Evolutionary conservation across 2,797 vertebrate genomes (phyloP), one percentile per base, ranked within the genome.

Genomic region (Enoplosus armatus): DNA sequence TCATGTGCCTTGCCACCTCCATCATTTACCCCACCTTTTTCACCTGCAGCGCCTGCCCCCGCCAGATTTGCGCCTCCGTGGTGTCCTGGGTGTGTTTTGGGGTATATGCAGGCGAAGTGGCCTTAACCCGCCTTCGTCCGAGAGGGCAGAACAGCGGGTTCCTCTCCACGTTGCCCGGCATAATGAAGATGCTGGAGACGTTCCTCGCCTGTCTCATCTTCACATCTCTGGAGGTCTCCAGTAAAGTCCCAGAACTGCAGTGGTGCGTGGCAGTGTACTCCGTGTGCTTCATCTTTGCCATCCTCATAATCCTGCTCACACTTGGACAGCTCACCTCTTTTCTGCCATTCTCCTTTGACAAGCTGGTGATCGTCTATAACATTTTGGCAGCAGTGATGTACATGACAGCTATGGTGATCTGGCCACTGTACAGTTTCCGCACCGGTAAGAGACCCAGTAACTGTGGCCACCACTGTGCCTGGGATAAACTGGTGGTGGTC

Each of bases 241-340:
- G n/a, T n/a, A 26, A 3, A 1, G 14, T 3, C 0, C 6, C 92
- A 0, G 94, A 58, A 5, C 75, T 95, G 41, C 91, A 93, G 84
- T 97, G 97, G 97, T 97, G 97, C 0, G 90, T 97, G 73, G 95
- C 96, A 0, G 96, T 96, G 50, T 98, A 96, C 77, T 94, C 94
- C 37, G 56, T 98, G 84, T 97, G 97, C 92, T 97, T 98, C 90
- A 94, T 96, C 85, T 54, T 96, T 59, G 93, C 96, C 18, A 29
- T 97, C 56, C 5, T 96, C 77, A 94, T 97, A 67, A 95, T 97
- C 72, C 33, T 97, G 72, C 75, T 96, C 78, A 96, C 93, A 64
- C 82, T 96, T 0, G 88, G 90, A 72, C 94, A 87, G 47, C 85
- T 96, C 80, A 90, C 94, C 3, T 53, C 88, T 3, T 83, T 70